phyloP scores from a whole-genome alignment of 2,888 invertebrate genomes.

The Zele albiditarsus region DNA sequence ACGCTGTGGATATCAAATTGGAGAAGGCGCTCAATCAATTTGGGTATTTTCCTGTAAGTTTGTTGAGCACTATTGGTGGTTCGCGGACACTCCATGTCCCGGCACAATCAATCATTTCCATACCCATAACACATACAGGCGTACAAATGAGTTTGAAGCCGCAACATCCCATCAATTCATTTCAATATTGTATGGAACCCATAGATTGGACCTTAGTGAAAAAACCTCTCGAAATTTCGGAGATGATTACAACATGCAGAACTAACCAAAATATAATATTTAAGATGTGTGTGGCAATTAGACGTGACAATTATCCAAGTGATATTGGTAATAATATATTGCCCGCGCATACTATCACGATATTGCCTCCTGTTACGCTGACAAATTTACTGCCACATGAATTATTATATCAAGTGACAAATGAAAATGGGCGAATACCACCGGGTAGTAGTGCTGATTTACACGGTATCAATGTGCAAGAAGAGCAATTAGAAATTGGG shows the following conservation, averaged over 20 bases:
- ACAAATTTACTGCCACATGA: constrained; percentile 92
- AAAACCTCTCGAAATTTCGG: constrained; percentile 69
- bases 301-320: constrained; percentile 86
- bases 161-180: constrained; percentile 73
- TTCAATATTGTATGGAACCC: constrained; percentile 76
- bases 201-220: constrained; percentile 79
- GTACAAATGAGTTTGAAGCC: constrained; percentile 86
- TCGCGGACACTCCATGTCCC: constrained; percentile 67
- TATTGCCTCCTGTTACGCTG: constrained; percentile 88
- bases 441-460: constrained; percentile 74
- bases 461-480: constrained; percentile 74
- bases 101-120: constrained; percentile 79
- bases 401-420: constrained; percentile 78
- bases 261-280: constrained; percentile 71
- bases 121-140: constrained; percentile 85
- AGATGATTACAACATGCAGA: constrained; percentile 65
- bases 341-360: constrained; percentile 90
- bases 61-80: constrained; percentile 16
- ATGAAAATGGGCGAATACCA: constrained; percentile 73
- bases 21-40: constrained; percentile 75
- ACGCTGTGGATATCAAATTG: constrained; percentile 82
- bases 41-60: constrained; percentile 52
- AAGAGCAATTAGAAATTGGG: constrained; percentile 82
- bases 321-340: constrained; percentile 77
- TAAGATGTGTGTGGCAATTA: constrained; percentile 86